Evolutionary conservation across 2,888 invertebrate genomes (phyloP).

Genomic region (Dichetophora obliterata): DNA sequence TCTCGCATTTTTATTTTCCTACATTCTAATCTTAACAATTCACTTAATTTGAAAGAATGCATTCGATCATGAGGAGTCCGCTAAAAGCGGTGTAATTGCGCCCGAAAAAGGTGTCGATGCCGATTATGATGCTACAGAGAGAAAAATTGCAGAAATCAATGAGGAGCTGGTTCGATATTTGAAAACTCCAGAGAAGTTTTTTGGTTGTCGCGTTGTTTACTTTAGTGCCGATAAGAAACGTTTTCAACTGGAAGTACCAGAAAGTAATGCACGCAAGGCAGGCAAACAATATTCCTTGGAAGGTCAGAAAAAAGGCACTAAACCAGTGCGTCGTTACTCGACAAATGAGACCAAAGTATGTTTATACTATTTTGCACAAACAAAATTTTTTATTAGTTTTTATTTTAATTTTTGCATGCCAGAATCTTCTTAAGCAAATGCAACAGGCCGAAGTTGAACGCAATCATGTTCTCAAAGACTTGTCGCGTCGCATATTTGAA

Average conservation of each 20-base stretch:
- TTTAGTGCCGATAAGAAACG: conserved; percentile 91
- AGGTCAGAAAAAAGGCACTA: conserved; percentile 86
- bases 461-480: conserved; percentile 81
- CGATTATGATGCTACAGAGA: conserved; percentile 84
- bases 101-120: conserved; percentile 86
- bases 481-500: conserved; percentile 86
- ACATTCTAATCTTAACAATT: not conserved
- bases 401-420: conserved; percentile 3
- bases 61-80: conserved; percentile 89
- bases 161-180: conserved; percentile 81
- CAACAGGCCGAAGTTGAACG: conserved; percentile 85
- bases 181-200: conserved; percentile 79
- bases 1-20: not conserved
- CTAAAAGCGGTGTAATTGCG: conserved; percentile 88
- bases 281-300: conserved; percentile 83
- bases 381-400: not conserved
- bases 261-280: conserved; percentile 77
- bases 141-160: conserved; percentile 78
- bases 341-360: conserved; percentile 82
- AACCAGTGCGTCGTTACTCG: conserved; percentile 81
- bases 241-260: conserved; percentile 93
- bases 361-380: not conserved
- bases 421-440: conserved; percentile 75
- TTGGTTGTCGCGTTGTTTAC: conserved; percentile 83
- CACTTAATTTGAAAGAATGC: conserved; percentile 75